phyloP scores from a whole-genome alignment of 1,140 invertebrate genomes.

The Formica exsecta region DNA sequence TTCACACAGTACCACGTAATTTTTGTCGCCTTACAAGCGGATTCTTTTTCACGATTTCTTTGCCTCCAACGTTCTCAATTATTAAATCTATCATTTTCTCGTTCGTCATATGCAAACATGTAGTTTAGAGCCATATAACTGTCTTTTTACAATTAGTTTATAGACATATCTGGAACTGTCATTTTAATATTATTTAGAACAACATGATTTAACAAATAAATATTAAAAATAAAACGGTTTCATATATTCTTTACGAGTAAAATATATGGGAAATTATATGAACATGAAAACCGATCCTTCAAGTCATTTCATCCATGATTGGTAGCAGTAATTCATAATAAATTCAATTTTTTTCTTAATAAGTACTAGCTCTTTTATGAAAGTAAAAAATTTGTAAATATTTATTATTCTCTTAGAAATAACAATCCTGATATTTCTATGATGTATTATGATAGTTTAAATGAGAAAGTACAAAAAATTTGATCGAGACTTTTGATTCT shows the following conservation, averaged over 20 bases:
- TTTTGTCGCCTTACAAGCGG: slow-evolving; percentile 42
- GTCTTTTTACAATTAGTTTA: not conserved
- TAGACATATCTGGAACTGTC: not conserved
- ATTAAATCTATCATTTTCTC: not conserved
- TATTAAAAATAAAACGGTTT: not conserved
- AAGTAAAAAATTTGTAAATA: not conserved
- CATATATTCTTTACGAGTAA: not conserved
- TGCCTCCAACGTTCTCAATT: not conserved
- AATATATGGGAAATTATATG: not conserved
- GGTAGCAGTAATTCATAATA: not conserved
- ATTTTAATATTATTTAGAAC: slow-evolving; percentile 8
- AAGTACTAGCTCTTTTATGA: not conserved
- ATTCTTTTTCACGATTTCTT: not conserved
- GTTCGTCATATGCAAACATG: not conserved
- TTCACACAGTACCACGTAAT: slow-evolving; percentile 27
- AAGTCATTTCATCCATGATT: not conserved
- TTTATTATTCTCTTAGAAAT: not conserved
- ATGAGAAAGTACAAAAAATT: not conserved
- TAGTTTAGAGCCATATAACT: not conserved
- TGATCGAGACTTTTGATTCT: not conserved
- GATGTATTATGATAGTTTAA: not conserved
- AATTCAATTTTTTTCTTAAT: not conserved
- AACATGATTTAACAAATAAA: not conserved
- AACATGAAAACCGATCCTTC: not conserved
- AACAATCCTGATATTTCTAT: not conserved